Base-by-base conservation (phyloP, 2,888 invertebrate species). In the Hirtodrosophila alboralis region DNA sequence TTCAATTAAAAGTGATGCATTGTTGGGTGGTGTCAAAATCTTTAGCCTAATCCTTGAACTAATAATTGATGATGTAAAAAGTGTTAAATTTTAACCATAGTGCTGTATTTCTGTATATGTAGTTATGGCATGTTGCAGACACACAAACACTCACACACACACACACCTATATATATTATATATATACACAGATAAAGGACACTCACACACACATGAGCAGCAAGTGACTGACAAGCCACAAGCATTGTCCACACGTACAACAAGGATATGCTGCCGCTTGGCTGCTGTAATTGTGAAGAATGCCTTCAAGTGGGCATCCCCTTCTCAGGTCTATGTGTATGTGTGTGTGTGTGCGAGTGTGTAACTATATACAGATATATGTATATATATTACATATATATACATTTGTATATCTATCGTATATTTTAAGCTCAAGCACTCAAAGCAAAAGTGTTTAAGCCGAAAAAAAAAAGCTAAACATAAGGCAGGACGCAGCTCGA, bases 271-370 rank as follows among this genome's bases (percentile, higher is more conserved):
- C 38, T 53, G 63, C 52, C 63, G 47, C 44, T 71, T 68, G 56
- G 60, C 69, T 80, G 75, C 72, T 80, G 86, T 77, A 86, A 86
- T 86, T 84, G 70, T 83, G 84, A 86, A 84, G 83, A 72, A 86
- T 84, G 81, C 69, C 81, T 75, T 86, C 81, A 86, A 83, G 83
- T 78, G 73, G 76, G 53, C 63, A 70, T 43, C 43, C 77, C 65
- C 60, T 40, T 31, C 7, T 37, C 28, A n/a, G 34, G 18, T 18
- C 14, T 12, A 4, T 23, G 6, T 6, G 4, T 40, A n/a, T 12
- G 53, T 54, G 40, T 38, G 53, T 49, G 52, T 56, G 43, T 23
- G 27, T 38, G 26, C 31, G 30, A 18, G 41, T 31, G 18, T 18
- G 18, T 1, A 18, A 18, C 12, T n/a, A 28, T 16, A 51, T 43